Conservation (phyloP, 2,888 invertebrate genomes). For the Trimorus sp. region DNA sequence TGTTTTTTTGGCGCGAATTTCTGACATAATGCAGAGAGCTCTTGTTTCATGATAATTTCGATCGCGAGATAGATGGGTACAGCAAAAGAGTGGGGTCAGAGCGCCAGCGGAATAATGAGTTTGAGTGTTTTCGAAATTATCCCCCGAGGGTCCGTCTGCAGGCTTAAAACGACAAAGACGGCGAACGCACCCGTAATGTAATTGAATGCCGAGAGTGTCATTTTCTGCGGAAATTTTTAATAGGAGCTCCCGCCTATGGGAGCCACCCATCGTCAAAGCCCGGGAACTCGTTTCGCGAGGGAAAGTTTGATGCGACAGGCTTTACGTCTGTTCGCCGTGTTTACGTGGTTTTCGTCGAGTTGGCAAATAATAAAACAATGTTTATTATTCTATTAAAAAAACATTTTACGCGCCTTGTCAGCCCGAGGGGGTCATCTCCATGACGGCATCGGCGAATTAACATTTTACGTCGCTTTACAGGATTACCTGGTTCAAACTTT, state of each 20-base stretch:
- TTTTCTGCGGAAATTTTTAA: conserved; percentile 35
- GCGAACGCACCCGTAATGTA: conserved; percentile 50
- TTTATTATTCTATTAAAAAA: conserved; percentile 16
- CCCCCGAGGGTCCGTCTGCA: conserved; percentile 34
- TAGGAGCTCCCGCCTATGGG: conserved; percentile 2
- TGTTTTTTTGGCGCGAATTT: neutral
- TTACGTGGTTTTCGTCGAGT: neutral
- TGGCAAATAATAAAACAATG: conserved; percentile 20
- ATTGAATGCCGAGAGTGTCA: conserved; percentile 43
- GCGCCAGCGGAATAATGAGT: conserved; percentile 34
- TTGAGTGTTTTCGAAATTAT: conserved; percentile 48
- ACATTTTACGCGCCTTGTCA: too few relatives aligned
- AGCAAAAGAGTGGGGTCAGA: neutral
- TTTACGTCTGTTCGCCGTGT: conserved; percentile 23
- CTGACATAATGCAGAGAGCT: conserved; percentile 1
- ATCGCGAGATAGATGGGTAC: neutral
- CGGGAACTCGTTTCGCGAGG: neutral
- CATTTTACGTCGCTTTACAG: too few relatives aligned
- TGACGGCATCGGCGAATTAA: too few relatives aligned
- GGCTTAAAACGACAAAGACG: conserved; percentile 49
- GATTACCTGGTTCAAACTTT: too few relatives aligned
- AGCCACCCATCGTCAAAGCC: too few relatives aligned
- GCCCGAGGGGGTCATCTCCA: too few relatives aligned
- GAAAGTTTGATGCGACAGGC: conserved; percentile 16
- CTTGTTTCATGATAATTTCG: conserved; percentile 20